A percentile compares a stretch with the other conserved stretches of the same genome.
Conservation (phyloP, 1,140 invertebrate genomes). For the Drosophila varians region DNA sequence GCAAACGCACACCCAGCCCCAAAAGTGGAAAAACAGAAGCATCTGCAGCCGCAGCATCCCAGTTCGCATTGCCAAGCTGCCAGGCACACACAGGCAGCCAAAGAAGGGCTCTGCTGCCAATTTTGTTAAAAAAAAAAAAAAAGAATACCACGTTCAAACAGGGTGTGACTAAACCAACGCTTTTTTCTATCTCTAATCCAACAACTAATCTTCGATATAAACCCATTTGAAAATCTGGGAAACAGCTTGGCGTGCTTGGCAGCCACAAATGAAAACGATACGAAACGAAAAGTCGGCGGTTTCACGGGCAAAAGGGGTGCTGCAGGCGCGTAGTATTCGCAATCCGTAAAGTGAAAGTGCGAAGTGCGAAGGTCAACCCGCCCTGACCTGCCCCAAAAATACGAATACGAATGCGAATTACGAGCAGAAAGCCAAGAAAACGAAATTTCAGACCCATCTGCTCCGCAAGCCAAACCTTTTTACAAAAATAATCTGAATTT, state of each 20-base stretch:
- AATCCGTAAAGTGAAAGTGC: constrained; percentile 75
- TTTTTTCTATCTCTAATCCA: constrained; percentile 20
- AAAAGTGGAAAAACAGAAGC: constrained; percentile 31
- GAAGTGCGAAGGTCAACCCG: constrained; percentile 79
- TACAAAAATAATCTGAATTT: constrained; percentile 25
- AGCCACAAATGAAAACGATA: constrained; percentile 45
- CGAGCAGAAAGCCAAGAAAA: constrained; percentile 20
- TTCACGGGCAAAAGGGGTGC: constrained; percentile 56
- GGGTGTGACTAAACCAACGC: constrained; percentile 26
- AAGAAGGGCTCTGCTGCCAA: constrained; percentile 28
- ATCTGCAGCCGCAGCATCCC: constrained; percentile 22
- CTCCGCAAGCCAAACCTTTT: constrained; percentile 24
- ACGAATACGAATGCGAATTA: constrained; percentile 29
- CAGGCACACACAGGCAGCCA: constrained; percentile 37
- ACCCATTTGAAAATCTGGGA: neutral
- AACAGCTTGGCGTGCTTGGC: neutral
- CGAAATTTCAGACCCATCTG: constrained; percentile 36
- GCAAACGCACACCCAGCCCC: constrained; percentile 47
- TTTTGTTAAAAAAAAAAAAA: constrained; percentile 3
- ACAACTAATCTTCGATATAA: constrained; percentile 4
- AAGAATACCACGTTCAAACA: constrained; percentile 20
- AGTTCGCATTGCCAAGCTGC: constrained; percentile 48
- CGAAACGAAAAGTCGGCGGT: constrained; percentile 61
- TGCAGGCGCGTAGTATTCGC: constrained; percentile 57
- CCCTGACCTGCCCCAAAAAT: constrained; percentile 69